phyloP scores from a whole-genome alignment of 2,113 vertebrate species.

The Scartelaos histophorus region DNA sequence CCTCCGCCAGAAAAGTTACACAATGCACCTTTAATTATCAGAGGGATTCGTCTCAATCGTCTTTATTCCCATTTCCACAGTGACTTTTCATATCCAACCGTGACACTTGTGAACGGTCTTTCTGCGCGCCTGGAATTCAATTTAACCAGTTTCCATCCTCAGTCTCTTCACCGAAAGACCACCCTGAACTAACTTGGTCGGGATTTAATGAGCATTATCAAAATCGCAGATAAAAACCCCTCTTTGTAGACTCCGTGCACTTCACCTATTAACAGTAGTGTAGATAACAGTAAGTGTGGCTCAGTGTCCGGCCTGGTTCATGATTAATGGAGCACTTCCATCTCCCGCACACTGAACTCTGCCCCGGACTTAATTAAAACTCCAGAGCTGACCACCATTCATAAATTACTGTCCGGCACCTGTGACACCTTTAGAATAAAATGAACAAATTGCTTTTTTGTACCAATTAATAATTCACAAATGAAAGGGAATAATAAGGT shows the following conservation, averaged over 20 bases:
- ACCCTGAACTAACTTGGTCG: neutral
- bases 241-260: conserved; percentile 25
- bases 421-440: conserved; percentile 56
- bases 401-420: conserved; percentile 67
- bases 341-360: conserved; percentile 61
- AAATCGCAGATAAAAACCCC: neutral
- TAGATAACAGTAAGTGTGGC: conserved; percentile 57
- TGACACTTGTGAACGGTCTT: neutral
- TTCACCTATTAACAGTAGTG: conserved; percentile 45
- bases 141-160: neutral
- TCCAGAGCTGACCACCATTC: conserved; percentile 63
- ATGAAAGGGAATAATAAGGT: conserved; percentile 33
- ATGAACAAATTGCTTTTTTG: conserved; percentile 47
- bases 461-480: conserved; percentile 54
- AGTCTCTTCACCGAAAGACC: conserved; percentile 6
- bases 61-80: too few relatives aligned
- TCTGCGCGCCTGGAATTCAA: neutral
- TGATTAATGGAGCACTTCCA: conserved; percentile 72
- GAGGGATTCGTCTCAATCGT: too few relatives aligned
- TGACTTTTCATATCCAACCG: too few relatives aligned
- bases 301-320: conserved; percentile 36
- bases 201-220: neutral
- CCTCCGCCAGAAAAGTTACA: too few relatives aligned
- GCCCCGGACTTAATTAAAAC: conserved; percentile 73
- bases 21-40: too few relatives aligned